A percentile compares a stretch with the other conserved stretches of the same genome.
These are phyloP conservation scores for Peromyscus eremicus DNA, from an alignment of 2,797 vertebrate species.

Conservation along the genomic window DNA sequence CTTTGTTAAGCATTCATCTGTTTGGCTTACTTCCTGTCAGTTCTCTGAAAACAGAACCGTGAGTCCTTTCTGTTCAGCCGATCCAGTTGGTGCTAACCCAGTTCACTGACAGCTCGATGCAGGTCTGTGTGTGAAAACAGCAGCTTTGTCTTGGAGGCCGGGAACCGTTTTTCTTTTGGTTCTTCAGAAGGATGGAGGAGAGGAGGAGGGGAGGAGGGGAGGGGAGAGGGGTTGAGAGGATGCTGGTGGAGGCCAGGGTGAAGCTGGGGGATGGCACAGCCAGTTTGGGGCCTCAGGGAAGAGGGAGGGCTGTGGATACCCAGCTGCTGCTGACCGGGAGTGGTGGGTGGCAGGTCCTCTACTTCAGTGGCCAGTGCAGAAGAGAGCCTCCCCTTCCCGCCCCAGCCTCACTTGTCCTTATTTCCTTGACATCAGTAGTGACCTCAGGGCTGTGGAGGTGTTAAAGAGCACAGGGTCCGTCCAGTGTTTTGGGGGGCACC, in stretches of 20 bases:
- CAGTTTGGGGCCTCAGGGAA: not conserved
- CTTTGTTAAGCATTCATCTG: constrained; percentile 48
- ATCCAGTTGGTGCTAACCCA: not conserved
- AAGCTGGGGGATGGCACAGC: not conserved
- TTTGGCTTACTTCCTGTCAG: not conserved
- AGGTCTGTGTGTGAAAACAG: not conserved
- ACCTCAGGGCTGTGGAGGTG: not conserved
- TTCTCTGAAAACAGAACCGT: not conserved
- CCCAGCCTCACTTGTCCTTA: not conserved
- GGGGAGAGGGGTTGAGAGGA: not conserved
- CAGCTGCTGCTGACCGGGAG: not conserved
- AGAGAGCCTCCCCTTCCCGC: not conserved
- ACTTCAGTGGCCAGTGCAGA: not conserved
- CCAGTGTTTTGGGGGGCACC: too few relatives aligned
- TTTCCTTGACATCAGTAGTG: not conserved
- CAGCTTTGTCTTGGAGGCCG: not conserved
- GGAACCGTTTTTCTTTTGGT: not conserved
- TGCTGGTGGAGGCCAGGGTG: not conserved
- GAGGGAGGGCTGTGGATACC: fast-evolving
- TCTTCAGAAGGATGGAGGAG: not conserved
- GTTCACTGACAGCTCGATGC: not conserved
- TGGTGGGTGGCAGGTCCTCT: not conserved
- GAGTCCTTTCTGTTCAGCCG: not conserved
- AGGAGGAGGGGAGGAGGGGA: not conserved
- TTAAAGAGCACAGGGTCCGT: too few relatives aligned